Base-by-base conservation (phyloP, 64 coral and sea anemone genomes). In the Stichodactyla mertensii region DNA sequence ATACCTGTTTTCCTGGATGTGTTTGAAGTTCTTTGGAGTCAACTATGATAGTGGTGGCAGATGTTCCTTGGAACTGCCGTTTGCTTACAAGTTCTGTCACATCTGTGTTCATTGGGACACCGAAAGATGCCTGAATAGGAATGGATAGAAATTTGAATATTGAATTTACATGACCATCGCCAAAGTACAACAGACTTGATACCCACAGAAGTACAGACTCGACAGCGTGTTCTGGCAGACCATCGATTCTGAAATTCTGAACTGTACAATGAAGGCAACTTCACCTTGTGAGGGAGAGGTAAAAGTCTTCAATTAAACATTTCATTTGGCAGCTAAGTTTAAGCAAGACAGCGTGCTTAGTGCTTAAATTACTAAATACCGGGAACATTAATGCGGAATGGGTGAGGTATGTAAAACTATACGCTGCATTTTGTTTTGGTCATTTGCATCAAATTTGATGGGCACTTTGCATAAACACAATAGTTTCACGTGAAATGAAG, bases 21-120 rank as follows among this genome's bases (percentile, higher is more conserved):
- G 57, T 45, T 51, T 12, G 64, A 62, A 86, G 70, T 31, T 93
- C 85, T 10, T 85, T 54, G 19, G 57, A 83, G 55, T 86, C 86
- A 18, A 90, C 20, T 52, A 96, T 66, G n/a, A 96, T 62, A 16
- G 90, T 55, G 13, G 85, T 84, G 1, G 94, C 94, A 77, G 52
- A 78, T 52, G 94, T 55, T 69, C 94, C 94, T n/a, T 81, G 78
- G 10, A 96, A 88, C 85, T 93, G 88, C 27, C 67, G 69, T 77
- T 52, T 90, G 4, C 84, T 80, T 52, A 80, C 64, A 18, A 85
- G 82, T 64, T 92, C 88, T 54, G 62, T 77, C 20, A 88, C 52
- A 67, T 96, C 91, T 16, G 94, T 77, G 55, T 96, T 92, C 16
- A 88, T 89, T 28, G 89, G 83, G 2, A 93, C 86, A 26, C 94